Evolutionary conservation across 37 sponge, comb jelly and placozoan species (phyloP), one percentile per base, ranked within the genome.

Genomic region (Aplysina aerophoba): DNA sequence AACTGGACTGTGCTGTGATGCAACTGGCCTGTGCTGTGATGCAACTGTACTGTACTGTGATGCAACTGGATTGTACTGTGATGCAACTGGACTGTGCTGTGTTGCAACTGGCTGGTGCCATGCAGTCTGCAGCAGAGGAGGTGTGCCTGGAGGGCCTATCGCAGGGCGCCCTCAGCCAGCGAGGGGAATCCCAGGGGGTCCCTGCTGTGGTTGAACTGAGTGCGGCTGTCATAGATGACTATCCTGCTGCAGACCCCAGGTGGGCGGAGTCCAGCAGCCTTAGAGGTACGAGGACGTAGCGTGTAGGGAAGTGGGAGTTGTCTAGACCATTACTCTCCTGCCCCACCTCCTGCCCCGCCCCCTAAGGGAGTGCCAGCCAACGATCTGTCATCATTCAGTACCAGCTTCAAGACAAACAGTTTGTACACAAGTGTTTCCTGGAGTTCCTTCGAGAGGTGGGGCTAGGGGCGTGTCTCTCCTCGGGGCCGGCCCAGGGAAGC

Each of bases 381-480:
- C 37, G 27, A 5, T 92, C 93, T 8, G 59, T 88, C 39, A 93
- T 96, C 55, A 83, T 93, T 24, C 83, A 88, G 66, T 91, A 96
- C 35, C 94, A 92, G 62, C 66, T 96, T 30, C 85, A 96, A 85
- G 85, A 93, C 69, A 96, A 96, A 63, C 77, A 88, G 64, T 44
- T 78, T 13, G 94, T 94, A 17, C 96, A 96, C 81, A 55, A 24
- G 41, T 80, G 73, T 1, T 90, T 81, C 36, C 11, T 91, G 39
- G 81, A 88, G 75, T 96, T 93, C 78, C 55, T 96, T 41, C 69
- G 59, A 2, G 90, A 88, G 30, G 69, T 86, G 28, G 91, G 86
- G 16, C 73, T 96, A 24, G 15, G 90, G 85, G 88, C 83, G 34
- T 56, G 85, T 34, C 56, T 88, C 35, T 31, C 83, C 2, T 41